Evolutionary conservation across 2,113 vertebrate genomes (phyloP).

Genomic region (Paedocypris sp.): DNA sequence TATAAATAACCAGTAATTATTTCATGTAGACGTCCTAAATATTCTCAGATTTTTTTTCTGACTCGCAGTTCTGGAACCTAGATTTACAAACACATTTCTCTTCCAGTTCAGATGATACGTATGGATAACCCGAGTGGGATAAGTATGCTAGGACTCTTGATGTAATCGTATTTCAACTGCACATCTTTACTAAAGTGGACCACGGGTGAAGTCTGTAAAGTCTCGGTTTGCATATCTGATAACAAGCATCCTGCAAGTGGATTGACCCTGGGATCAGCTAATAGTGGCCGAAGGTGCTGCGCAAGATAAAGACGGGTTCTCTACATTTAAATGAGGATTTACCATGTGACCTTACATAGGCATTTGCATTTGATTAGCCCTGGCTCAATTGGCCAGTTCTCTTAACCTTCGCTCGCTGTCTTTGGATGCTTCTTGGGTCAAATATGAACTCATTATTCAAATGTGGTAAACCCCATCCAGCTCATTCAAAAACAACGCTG

Average conservation of each 20-base stretch:
- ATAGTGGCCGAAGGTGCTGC: conserved; percentile 2
- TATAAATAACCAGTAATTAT: no score
- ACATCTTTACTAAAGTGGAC: neutral
- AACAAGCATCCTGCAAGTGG: neutral
- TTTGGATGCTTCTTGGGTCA: no score
- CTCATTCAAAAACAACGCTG: no score
- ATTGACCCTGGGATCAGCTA: neutral
- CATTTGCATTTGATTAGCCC: neutral
- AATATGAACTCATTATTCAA: no score
- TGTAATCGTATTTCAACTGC: neutral
- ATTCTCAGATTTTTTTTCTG: no score
- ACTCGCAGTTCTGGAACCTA: no score
- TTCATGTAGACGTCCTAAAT: no score
- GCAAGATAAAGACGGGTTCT: neutral
- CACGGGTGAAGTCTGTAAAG: neutral
- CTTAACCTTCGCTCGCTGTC: no score
- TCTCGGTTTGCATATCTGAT: neutral
- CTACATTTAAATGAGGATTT: neutral
- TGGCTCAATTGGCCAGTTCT: neutral
- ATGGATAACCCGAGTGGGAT: neutral
- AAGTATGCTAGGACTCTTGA: neutral
- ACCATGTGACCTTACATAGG: no score
- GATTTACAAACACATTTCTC: no score
- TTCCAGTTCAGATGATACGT: no score
- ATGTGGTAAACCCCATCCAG: no score